phyloP scores from a whole-genome alignment of 2,888 invertebrate species.

The Subacronicta megacephala region DNA sequence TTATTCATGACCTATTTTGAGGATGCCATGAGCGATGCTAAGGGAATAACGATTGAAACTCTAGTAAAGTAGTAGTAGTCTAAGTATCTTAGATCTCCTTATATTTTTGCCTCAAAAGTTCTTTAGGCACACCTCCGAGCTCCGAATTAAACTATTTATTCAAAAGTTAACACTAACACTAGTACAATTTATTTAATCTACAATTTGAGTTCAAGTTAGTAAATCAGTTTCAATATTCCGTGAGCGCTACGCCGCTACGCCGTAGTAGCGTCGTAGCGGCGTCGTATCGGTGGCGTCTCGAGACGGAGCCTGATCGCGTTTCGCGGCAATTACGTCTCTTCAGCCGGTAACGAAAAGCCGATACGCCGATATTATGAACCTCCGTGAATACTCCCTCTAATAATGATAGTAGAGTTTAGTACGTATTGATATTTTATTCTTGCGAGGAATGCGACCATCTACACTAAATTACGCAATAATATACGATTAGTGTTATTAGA shows the following conservation, averaged over 20 bases:
- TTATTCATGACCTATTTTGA: too few species aligned
- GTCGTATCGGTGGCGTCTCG: slow-evolving; percentile 33
- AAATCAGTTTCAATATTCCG: slow-evolving; percentile 36
- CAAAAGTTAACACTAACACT: too few species aligned
- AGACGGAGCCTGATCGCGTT: slow-evolving; percentile 59
- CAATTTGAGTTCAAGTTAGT: slow-evolving; percentile 12
- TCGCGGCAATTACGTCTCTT: slow-evolving; percentile 68
- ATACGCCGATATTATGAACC: slow-evolving; percentile 43
- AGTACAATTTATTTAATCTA: background rate
- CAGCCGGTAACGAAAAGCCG: slow-evolving; percentile 53
- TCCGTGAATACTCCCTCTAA: slow-evolving; percentile 13
- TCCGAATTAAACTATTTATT: too few species aligned
- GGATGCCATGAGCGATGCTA: too few species aligned
- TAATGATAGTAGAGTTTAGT: slow-evolving; percentile 11
- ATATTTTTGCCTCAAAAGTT: too few species aligned
- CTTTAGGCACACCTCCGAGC: too few species aligned
- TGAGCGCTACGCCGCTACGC: slow-evolving; percentile 15
- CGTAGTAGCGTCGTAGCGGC: slow-evolving; percentile 32
- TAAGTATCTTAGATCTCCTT: too few species aligned
- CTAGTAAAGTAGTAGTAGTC: too few species aligned
- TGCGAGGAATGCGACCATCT: background rate
- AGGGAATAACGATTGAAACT: too few species aligned
- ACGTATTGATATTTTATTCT: slow-evolving; percentile 6
- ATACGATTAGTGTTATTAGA: too few species aligned
- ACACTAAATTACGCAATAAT: too few species aligned